Evolutionary conservation across 2,888 invertebrate genomes (phyloP).

Genomic region (Pelosia muscerda): DNA sequence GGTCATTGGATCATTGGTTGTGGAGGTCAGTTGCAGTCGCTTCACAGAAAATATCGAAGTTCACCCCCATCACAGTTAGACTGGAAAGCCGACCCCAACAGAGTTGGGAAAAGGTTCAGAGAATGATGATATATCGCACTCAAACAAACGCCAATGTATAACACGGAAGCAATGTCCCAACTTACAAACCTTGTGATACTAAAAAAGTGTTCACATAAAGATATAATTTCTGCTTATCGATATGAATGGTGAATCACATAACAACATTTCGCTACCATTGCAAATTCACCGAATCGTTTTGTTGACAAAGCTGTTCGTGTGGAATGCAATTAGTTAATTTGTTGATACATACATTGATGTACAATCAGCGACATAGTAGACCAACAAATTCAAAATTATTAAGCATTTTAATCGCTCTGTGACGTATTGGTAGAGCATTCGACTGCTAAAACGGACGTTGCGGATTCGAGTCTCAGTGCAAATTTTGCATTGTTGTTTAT

Average conservation of each 20-base stretch:
- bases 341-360: constrained; percentile 5
- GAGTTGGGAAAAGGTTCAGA: no score
- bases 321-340: constrained; percentile 34
- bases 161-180: not conserved
- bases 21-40: no score
- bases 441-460: no score
- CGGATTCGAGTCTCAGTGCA: no score
- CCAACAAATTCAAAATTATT: not conserved
- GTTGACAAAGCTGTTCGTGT: constrained; percentile 25
- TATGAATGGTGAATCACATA: not conserved
- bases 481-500: no score
- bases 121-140: not conserved
- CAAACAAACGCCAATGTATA: not conserved
- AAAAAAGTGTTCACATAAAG: not conserved
- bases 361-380: not conserved
- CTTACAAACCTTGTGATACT: not conserved
- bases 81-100: no score
- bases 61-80: no score
- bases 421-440: no score
- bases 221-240: constrained; percentile 5
- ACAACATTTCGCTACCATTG: not conserved
- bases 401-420: not conserved
- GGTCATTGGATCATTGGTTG: no score
- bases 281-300: constrained; percentile 5
- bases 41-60: no score